Evolutionary conservation across 2,113 vertebrate species (phyloP).

Genomic region (Campylomormyrus numenius): DNA sequence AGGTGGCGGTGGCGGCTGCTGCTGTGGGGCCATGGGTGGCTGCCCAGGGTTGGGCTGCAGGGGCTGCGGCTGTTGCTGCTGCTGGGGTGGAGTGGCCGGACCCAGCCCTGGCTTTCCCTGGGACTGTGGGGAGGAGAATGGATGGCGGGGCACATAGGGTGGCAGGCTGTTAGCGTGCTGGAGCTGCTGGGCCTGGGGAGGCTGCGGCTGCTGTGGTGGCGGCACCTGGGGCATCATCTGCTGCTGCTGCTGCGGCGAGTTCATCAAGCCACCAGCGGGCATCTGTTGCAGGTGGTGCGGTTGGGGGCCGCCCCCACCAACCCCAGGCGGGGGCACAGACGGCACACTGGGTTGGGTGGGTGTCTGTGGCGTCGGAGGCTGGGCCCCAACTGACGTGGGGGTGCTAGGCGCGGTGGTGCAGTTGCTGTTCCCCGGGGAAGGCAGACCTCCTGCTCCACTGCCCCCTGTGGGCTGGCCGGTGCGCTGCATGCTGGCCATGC

Average conservation of each 20-base stretch:
- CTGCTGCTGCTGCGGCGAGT: constrained; percentile 57
- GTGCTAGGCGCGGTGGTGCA: constrained; percentile 71
- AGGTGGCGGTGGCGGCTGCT: constrained; percentile 49
- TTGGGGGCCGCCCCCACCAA: constrained; percentile 32
- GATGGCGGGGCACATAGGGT: constrained; percentile 71
- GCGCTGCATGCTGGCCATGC: constrained; percentile 95
- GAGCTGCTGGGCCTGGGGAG: constrained; percentile 59
- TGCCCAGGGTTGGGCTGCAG: constrained; percentile 44
- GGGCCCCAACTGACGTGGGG: constrained; percentile 77
- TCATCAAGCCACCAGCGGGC: constrained; percentile 54
- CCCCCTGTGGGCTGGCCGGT: constrained; percentile 63
- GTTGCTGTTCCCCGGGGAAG: constrained; percentile 61
- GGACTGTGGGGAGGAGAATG: constrained; percentile 73
- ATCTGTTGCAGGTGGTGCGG: constrained; percentile 49
- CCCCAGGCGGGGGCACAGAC: constrained; percentile 47
- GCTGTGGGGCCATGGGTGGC: constrained; percentile 46
- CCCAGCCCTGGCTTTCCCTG: constrained; percentile 85
- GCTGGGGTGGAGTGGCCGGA: constrained; percentile 71
- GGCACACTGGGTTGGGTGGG: constrained; percentile 60
- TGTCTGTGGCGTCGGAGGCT: constrained; percentile 81
- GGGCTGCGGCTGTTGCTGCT: constrained; percentile 63
- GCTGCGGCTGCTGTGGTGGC: constrained; percentile 64
- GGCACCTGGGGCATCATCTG: constrained; percentile 52
- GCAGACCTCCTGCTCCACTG: constrained; percentile 50
- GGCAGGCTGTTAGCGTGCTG: constrained; percentile 69